A percentile compares a stretch with the other conserved stretches of the same genome.
These are phyloP conservation scores for Odontophorus gujanensis DNA, from an alignment of 2,113 vertebrate species.

Conservation along the genomic window DNA sequence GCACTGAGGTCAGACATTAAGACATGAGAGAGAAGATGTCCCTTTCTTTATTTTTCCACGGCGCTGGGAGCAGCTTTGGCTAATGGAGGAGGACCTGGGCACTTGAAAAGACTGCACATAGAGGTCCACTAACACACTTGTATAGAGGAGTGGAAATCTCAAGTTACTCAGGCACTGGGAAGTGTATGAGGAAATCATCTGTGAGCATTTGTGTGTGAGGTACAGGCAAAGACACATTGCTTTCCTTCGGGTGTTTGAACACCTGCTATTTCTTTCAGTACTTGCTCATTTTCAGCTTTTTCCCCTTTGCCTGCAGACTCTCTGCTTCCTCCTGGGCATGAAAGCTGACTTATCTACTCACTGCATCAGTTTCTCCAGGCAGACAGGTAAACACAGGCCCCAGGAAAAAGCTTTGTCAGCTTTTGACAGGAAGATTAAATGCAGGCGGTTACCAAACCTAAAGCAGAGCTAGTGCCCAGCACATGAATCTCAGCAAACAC, in stretches of 20 bases:
- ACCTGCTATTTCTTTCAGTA: background rate
- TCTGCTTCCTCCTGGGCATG: background rate
- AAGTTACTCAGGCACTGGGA: background rate
- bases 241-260: background rate
- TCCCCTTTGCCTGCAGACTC: background rate
- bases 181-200: background rate
- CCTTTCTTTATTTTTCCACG: background rate
- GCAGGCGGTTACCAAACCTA: background rate
- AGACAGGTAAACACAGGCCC: background rate
- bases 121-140: background rate
- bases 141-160: background rate
- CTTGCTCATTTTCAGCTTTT: background rate
- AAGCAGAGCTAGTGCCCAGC: background rate
- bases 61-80: background rate
- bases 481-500: background rate
- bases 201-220: background rate
- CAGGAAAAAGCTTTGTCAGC: constrained; percentile 46
- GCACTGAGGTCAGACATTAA: background rate
- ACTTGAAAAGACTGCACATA: background rate
- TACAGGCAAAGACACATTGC: background rate
- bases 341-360: background rate
- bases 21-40: background rate
- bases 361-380: background rate
- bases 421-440: constrained; percentile 51
- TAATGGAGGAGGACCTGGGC: background rate